Base-by-base conservation (phyloP, 2,797 vertebrate species). In the Catharus ustulatus region DNA sequence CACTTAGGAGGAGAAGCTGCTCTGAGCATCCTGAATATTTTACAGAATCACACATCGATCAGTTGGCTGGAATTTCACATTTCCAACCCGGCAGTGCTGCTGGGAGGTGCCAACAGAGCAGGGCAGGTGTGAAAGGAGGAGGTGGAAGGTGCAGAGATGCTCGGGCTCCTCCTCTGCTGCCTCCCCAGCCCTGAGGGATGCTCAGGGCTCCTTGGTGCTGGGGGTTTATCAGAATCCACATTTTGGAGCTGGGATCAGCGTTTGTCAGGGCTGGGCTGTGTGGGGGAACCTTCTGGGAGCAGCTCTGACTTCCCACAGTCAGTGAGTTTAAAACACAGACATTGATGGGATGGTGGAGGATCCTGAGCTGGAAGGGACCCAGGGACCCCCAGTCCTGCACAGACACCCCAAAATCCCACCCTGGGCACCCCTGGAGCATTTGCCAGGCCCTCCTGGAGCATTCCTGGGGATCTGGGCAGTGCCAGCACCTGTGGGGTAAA, bases 171-270 rank as follows among this genome's bases (percentile, higher is more conserved):
- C 18, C 2, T n/a, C 43, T 24, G 55, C 55, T 57, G 15, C 20
- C 46, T 22, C 46, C 5, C 1, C 4, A 0, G 2, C 19, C 2
- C 89, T 22, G 43, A 7, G 69, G 43, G 62, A 5, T 14, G 63
- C 63, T 52, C 29, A 0, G 5, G 32, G 52, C 34, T 32, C 52
- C 52, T 21, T 55, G 54, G 8, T 5, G 4, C 21, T 11, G 12
- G 46, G 15, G 13, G 9, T 10, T 59, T 24, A 2, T 15, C 4
- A 1, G 23, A 3, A 4, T 0, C 8, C 13, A 4, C 9, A 3
- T 11, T 29, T 8, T 16, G 40, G 49, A 2, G 72, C 2, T 10
- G 40, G 82, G 58, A 16, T 20, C 46, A 27, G 59, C 1, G 0
- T 36, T 21, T 18, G 21, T 3, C 6, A 1, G 22, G 4, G 3